Percentiles rank a stretch among this genome's conserved stretches.
Conservation (phyloP, 2,113 vertebrate species). For the Grallaria varia region DNA sequence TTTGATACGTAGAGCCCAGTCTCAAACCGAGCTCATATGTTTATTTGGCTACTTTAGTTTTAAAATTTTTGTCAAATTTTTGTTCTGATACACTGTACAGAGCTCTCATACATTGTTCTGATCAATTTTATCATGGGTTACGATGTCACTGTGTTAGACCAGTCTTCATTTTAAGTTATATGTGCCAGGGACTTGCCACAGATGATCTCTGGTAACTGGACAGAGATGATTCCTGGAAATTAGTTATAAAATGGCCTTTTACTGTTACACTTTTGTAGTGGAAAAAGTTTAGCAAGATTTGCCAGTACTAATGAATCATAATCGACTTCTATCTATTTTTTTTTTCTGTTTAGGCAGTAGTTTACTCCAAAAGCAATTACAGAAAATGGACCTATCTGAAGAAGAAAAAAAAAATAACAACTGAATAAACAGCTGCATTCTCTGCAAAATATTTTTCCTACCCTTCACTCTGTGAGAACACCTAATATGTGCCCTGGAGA, state of each 20-base stretch:
- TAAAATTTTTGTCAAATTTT: background rate
- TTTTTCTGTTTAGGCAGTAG: background rate
- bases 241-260: background rate
- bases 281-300: background rate
- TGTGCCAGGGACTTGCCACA: background rate
- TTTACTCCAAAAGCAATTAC: slow-evolving; percentile 2
- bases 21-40: background rate
- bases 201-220: background rate
- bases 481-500: background rate
- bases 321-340: background rate
- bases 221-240: background rate
- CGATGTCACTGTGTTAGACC: background rate
- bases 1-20: background rate
- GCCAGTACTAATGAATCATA: background rate
- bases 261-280: background rate
- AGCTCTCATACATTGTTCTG: no score
- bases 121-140: background rate
- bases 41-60: background rate
- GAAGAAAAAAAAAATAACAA: background rate
- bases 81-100: background rate
- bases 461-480: background rate
- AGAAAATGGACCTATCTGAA: background rate
- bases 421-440: background rate
- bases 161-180: background rate
- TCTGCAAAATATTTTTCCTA: background rate